Evolutionary conservation across 2,113 vertebrate species (phyloP), one percentile per base, ranked within the genome.

Genomic region (Thomomys bottae): DNA sequence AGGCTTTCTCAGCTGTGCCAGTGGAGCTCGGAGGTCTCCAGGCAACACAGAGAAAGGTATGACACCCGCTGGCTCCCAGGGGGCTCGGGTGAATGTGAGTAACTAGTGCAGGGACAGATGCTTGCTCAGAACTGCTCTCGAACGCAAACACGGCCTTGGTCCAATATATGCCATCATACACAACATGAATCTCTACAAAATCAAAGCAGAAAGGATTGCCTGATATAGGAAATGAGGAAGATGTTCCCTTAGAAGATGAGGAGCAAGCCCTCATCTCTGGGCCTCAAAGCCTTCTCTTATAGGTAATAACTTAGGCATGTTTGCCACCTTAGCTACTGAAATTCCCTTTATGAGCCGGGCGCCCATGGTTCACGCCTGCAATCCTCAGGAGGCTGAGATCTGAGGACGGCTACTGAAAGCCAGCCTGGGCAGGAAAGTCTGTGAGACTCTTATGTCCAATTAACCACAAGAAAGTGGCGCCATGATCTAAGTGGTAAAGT

Each of bases 11-110:
- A n/a, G 57, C 70, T 3, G 4, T 3, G 10, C 57, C 30, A 30
- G 38, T 18, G 3, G 54, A 15, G 1, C 45, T 32, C 3, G 0
- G 21, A 12, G 2, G 12, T 38, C 59, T 92, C 40, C 34, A 3
- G 0, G 36, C 34, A 20, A 70, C 17, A 87, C n/a, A 89, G 42
- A 67, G 38, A 73, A 40, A 45, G 34, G 54, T 6, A 1, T 23
- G 90, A 79, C 94, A 91, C 93, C 92, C 42, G 88, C 93, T 90
- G 93, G 93, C 87, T 81, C 5, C 0, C 6, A 4, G 3, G 32
- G 40, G 85, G 30, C 42, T 20, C 2, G 23, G 1, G 9, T 70
- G 45, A n/a, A 63, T 34, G 6, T 2, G 2, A 0, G 9, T 5
- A 23, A 0, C 40, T 34, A 63, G 3, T 1, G 2, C 38, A 63